phyloP scores from a whole-genome alignment of 2,797 vertebrate species.

The Enteromius radiatus region DNA sequence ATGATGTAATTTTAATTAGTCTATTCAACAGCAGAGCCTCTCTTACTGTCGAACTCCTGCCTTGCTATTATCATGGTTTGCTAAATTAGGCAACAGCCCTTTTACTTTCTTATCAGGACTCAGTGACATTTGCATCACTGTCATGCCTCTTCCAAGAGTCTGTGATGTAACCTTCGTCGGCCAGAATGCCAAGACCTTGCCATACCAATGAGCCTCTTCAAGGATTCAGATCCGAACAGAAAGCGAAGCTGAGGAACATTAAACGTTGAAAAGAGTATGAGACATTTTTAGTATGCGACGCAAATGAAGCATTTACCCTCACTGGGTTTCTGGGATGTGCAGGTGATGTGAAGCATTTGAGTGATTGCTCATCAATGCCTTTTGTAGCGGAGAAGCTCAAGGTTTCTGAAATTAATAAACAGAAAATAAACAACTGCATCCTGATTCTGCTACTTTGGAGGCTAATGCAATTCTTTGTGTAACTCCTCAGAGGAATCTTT shows the following conservation, averaged over 20 bases:
- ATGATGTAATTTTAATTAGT: constrained; percentile 50
- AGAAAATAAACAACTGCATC: constrained; percentile 3
- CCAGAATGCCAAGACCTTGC: constrained; percentile 41
- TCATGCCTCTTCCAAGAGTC: constrained; percentile 12
- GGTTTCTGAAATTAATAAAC: neutral
- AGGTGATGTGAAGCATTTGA: constrained; percentile 8
- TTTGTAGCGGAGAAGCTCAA: neutral
- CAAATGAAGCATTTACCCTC: neutral
- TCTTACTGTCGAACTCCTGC: neutral
- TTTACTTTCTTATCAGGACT: constrained; percentile 11
- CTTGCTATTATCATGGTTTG: constrained; percentile 23
- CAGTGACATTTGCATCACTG: constrained; percentile 50
- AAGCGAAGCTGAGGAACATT: neutral
- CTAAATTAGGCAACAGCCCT: constrained; percentile 37
- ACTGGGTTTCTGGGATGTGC: neutral
- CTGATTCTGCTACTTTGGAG: neutral
- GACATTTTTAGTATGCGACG: neutral
- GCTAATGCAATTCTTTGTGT: constrained; percentile 4
- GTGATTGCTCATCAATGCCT: neutral
- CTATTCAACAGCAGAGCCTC: constrained; percentile 20
- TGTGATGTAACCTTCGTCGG: neutral
- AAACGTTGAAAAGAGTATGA: neutral
- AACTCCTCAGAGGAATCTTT: neutral
- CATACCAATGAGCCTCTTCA: constrained; percentile 15
- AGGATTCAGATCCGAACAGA: constrained; percentile 18